Evolutionary conservation across 2,888 invertebrate species (phyloP), one percentile per base, ranked within the genome.

Genomic region (Lamproptera curius): DNA sequence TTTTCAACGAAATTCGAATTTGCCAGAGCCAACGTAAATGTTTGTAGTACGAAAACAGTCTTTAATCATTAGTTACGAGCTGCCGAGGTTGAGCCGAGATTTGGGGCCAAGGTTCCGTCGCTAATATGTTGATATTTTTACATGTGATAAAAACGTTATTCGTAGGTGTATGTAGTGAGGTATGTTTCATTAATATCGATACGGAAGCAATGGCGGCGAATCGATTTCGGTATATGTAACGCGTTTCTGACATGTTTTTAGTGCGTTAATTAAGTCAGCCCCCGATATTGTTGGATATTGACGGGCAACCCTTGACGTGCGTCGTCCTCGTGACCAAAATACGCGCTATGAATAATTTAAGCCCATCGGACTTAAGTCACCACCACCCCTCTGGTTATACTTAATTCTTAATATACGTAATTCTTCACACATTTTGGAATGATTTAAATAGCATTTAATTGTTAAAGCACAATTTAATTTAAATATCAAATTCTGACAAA

Each of bases 301-400:
- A 63, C 50, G 59, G 62, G 48, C 37, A 37, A 42, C 46, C 55
- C 60, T 42, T 50, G 49, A 10, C 52, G 59, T 58, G 57, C 63
- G 57, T 55, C 69, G 83, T 73, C 82, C 82, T 76, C 82, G 77
- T 81, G 80, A 80, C 84, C 80, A 83, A 82, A 85, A 83, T 85
- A 85, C 79, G 71, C 66, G 69, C 61, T 61, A 60, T 85, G 83
- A 85, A 85, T 86, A 75, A 85, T 85, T 81, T 71, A 85, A 73
- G 65, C 61, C 59, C 52, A 31, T 55, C 59, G 60, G 60, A 62
- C 56, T 59, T 68, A 58, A 31, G 45, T 53, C 42, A 36, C 46
- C 54, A 56, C 70, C 71, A 62, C 70, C 41, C 54, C 52, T 53
- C 54, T 65, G 52, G 61, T 57, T 55, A 57, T 8, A 23, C 23